Base-by-base conservation (phyloP, 2,113 vertebrate genomes). In the Paraplagusia blochii region DNA sequence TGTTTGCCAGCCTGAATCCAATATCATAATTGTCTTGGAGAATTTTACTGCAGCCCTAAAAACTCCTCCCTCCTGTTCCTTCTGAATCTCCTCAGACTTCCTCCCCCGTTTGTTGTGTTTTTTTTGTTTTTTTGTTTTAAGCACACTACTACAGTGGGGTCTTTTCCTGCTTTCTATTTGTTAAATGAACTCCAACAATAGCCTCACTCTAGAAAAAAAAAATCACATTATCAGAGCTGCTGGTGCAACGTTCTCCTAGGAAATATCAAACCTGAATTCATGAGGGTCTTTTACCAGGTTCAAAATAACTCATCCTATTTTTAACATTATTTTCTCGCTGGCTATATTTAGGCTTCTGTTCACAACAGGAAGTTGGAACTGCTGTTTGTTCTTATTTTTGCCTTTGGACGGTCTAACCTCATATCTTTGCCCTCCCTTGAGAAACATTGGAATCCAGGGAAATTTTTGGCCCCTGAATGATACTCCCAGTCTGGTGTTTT, bases 361-460 rank as follows among this genome's bases (percentile, higher is more conserved):
- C 74, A 44, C 66, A 72, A 40, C 34, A 57, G 81, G 72, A 73
- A 69, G 61, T 58, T 61, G 58, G 56, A 29, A 29, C 58, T 71
- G 67, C 51, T 76, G 68, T 76, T 70, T 77, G 45, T 58, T 76
- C 69, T 57, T 65, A 29, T 38, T 77, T 29, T 29, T 29, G 22
- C 51, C 63, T 66, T 66, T 45, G 52, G 74, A 71, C 77, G 63
- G 13, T 77, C 53, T 51, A 47, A 49, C 49, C 59, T 29, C 22
- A 6, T 66, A 62, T 77, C 62, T 71, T 66, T 76, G 63, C 35
- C 70, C 73, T 75, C 53, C 59, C 74, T 66, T 66, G 73, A 74
- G 65, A 62, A 67, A 34, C 63, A 69, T 46, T 80, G 85, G 85
- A 85, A 87, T 84, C 67, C 74, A 49, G 63, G 43, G 81, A 83